Evolutionary conservation across 2,797 vertebrate species (phyloP), one percentile per base, ranked within the genome.

Genomic region (Pseudotriccus pelzelni): DNA sequence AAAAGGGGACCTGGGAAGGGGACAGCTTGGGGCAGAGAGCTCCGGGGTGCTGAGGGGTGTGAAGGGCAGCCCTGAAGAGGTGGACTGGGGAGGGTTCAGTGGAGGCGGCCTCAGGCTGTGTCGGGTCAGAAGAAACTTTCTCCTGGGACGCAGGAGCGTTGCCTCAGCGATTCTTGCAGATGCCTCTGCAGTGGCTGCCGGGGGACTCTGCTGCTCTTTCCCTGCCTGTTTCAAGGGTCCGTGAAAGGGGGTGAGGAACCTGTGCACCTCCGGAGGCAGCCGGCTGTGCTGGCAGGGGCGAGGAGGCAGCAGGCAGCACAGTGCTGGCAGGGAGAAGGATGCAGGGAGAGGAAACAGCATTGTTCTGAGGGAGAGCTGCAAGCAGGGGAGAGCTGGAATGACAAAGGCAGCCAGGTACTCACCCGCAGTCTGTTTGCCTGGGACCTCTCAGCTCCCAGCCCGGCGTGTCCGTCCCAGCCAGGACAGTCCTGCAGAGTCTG

Each of bases 341-440:
- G 64, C 37, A 73, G 64, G 63, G 59, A 86, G 70, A 69, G 77
- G 58, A 70, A 80, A 55, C 83, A 90, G 94, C 87, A 5, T 7
- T 6, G 64, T 49, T 77, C 55, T 2, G 21, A 58, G 87, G 46
- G 43, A 75, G 80, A 77, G 75, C 89, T 70, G 94, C 95, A 53
- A 84, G 81, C 79, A 25, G 41, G 74, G 66, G 56, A 75, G 55
- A 43, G 88, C 84, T n/a, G 81, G 87, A 50, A 78, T 41, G 89
- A 56, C 49, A 78, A 66, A 90, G 78, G 90, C 94, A 92, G 89
- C 82, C 96, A 47, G 87, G 82, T 87, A 97, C 96, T 97, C 96
- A 97, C 96, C 96, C 28, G 89, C 94, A 91, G 82, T 89, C 90
- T 2, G 20, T 1, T 79, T 9, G 58, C 89, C 84, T 28, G 2